Evolutionary conservation across 2,113 vertebrate species (phyloP), one percentile per base, ranked within the genome.

Genomic region (Malurus alboscapulatus): DNA sequence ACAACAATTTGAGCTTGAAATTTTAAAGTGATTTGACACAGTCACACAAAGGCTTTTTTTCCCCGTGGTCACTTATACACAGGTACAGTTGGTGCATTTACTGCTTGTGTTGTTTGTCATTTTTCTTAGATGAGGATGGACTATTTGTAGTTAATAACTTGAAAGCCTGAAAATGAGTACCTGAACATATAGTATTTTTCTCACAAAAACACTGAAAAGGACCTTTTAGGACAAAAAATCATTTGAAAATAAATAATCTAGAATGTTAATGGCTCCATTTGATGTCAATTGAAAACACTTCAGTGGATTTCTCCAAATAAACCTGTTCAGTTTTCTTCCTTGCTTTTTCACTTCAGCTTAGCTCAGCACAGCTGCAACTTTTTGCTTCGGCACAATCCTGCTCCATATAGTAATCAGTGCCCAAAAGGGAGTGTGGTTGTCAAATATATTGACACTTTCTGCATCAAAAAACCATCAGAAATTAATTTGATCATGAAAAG

Each of bases 101-200:
- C 59, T 81, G 14, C 40, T 91, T 91, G 58, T 47, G 29, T 65
- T 92, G 21, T 36, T 68, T 82, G 53, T 15, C 3, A 27, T 45
- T 65, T 73, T 80, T 47, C 76, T 54, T 32, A 65, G n/a, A 10
- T 71, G 44, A 82, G 14, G 42, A 58, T 76, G 34, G 18, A 54
- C 79, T 82, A 50, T 75, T n/a, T 76, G 62, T 51, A 82, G 74
- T 85, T 77, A 91, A 91, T 79, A 80, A 91, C 89, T 59, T 95
- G 91, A 95, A 95, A 96, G 92, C 91, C 74, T 94, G 58, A 89
- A 93, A 96, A 91, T 93, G 30, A 85, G 47, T 87, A 85, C 77
- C 71, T 80, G 45, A 80, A 89, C 62, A 66, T 79, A 50, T 30
- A 75, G 54, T 51, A 58, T 7, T 87, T 32, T 62, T 82, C 42